A percentile compares a stretch with the other conserved stretches of the same genome.
Conservation (phyloP, 2,113 vertebrate genomes). For the Cichladusa arquata region DNA sequence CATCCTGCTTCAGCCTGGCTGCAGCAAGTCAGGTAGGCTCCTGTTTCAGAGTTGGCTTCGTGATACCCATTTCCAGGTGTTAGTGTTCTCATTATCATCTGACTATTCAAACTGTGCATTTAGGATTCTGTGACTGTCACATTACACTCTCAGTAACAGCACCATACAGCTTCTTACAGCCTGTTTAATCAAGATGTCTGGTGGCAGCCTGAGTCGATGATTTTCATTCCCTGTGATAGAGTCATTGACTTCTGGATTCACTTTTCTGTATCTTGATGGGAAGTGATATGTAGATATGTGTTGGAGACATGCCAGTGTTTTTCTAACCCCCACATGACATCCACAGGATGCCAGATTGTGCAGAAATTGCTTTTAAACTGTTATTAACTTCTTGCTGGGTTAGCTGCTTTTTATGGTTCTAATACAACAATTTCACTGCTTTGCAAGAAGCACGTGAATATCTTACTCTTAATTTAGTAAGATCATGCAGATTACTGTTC, state of each 20-base stretch:
- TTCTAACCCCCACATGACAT: conserved; percentile 32
- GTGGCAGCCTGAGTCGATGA: not conserved
- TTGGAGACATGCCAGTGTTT: conserved; percentile 33
- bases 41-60: not conserved
- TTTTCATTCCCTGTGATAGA: not conserved
- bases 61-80: not conserved
- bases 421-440: not conserved
- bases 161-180: not conserved
- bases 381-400: conserved; percentile 11
- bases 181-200: not conserved
- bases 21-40: not conserved
- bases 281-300: not conserved
- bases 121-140: not conserved
- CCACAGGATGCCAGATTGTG: not conserved
- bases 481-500: not conserved
- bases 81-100: not conserved
- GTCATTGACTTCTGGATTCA: conserved; percentile 18
- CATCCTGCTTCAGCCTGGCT: not conserved
- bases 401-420: conserved; percentile 3
- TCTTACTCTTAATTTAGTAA: not conserved
- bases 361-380: conserved; percentile 24
- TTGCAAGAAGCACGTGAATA: not conserved
- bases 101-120: not conserved
- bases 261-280: conserved; percentile 24
- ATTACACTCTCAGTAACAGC: not conserved